Base-by-base conservation (phyloP, 2,888 invertebrate species). In the Ectemnius cavifrons region DNA sequence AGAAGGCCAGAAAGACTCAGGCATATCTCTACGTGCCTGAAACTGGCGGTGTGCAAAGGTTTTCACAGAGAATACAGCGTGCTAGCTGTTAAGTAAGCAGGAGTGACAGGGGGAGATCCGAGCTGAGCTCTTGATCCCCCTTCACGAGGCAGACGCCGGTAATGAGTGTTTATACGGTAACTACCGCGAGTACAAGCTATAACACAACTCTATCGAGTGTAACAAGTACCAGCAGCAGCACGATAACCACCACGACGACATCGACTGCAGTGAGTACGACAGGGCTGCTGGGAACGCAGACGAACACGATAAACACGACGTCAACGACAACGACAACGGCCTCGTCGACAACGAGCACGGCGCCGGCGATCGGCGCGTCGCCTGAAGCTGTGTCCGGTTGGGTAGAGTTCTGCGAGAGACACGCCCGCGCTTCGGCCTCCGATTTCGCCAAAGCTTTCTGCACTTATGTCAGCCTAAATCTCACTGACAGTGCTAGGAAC, bases 391-490 rank as follows among this genome's bases (percentile, higher is more conserved):
- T 94, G 82, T 91, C 92, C 89, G 94, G 94, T 89, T 97, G 96
- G 96, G 93, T 94, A 88, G 96, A 96, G 91, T 96, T 96, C 91
- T 96, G 96, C 92, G 96, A 97, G 91, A 94, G 96, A 90, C 97
- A 97, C 92, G 97, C 97, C 73, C 94, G 94, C 87, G 94, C 94
- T 75, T 95, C 97, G 71, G 97, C 97, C 75, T 95, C 95, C 87
- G 97, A 97, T 92, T 97, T 98, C 91, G 96, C 97, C 85, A 96
- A 95, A 91, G 95, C 96, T 86, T 97, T 97, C 91, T 93, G 95
- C 81, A 95, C 95, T 82, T 97, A 94, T 88, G 94, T 96, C 78
- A 94, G 94, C 84, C 93, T 94, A 62, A 94, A 94, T 88, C 91
- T 95, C 77, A 93, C 94, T 46, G 95, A 95, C 83, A 93, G 93